Evolutionary conservation across 2,888 invertebrate genomes (phyloP).

Genomic region (Linnaemya tessellans): DNA sequence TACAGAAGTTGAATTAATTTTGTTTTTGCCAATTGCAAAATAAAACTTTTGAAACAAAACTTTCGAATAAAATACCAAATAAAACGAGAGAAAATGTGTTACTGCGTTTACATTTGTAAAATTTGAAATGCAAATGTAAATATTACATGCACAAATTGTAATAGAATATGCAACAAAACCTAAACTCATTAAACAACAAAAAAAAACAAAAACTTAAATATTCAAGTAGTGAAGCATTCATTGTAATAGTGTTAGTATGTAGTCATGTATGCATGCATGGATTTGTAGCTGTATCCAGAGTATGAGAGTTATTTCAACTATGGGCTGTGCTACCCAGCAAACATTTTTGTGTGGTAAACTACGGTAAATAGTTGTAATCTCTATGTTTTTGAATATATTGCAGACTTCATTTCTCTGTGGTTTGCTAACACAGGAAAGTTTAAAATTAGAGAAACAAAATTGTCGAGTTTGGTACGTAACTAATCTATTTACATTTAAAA

Average conservation of each 20-base stretch:
- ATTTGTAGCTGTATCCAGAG: background rate
- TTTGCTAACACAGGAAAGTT: too few relatives aligned
- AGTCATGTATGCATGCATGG: background rate
- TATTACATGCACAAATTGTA: slow-evolving; percentile 35
- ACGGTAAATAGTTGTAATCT: background rate
- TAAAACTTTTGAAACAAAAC: slow-evolving; percentile 11
- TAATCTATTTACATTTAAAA: too few relatives aligned
- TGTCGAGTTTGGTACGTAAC: too few relatives aligned
- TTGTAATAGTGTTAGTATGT: slow-evolving; percentile 36
- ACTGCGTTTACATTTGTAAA: slow-evolving; percentile 63
- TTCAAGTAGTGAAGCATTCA: slow-evolving; percentile 55
- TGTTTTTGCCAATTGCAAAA: slow-evolving; percentile 24
- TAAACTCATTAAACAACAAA: slow-evolving; percentile 17
- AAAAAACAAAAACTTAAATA: slow-evolving; percentile 29
- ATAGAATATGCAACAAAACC: slow-evolving; percentile 32
- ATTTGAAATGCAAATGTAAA: slow-evolving; percentile 58
- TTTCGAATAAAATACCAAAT: slow-evolving; percentile 58
- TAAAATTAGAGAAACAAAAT: too few relatives aligned
- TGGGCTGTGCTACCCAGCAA: background rate
- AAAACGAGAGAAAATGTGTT: slow-evolving; percentile 56
- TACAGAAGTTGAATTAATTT: slow-evolving; percentile 23
- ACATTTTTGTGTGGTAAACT: background rate
- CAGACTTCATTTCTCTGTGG: too few relatives aligned
- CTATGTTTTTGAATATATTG: too few relatives aligned
- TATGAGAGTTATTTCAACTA: slow-evolving; percentile 43